A percentile compares a stretch with the other conserved stretches of the same genome.
Conservation (phyloP, 2,113 vertebrate species). For the Corynorhinus townsendii region DNA sequence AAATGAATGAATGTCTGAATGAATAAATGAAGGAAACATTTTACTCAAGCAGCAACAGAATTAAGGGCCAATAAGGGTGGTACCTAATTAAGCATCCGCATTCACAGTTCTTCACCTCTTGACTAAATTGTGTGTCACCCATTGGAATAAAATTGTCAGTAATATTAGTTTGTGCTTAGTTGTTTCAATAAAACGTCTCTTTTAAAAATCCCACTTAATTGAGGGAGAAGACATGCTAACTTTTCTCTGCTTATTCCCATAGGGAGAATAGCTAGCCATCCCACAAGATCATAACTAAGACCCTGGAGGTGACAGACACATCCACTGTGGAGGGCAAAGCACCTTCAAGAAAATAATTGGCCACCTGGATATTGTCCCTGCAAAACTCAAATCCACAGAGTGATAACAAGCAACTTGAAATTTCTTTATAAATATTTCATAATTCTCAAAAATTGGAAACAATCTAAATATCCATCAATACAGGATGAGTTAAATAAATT, state of each 20-base stretch:
- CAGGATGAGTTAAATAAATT: not conserved
- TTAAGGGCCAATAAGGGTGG: not conserved
- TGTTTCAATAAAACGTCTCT: slow-evolving; percentile 32
- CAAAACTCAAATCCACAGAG: slow-evolving; percentile 7
- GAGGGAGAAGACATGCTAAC: not conserved
- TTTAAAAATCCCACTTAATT: not conserved
- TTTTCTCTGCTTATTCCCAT: not conserved
- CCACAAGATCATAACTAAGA: not conserved
- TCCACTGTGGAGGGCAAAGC: not conserved
- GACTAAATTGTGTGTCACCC: not conserved
- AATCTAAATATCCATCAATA: not conserved
- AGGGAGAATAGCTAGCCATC: not conserved
- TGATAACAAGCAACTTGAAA: not conserved
- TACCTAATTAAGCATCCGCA: not conserved
- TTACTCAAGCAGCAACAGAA: not conserved
- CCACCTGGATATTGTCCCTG: not conserved
- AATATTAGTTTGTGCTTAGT: not conserved
- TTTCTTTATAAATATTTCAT: slow-evolving; percentile 38
- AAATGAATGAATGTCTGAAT: slow-evolving; percentile 26
- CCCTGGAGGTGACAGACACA: not conserved
- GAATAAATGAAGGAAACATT: not conserved
- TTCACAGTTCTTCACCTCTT: not conserved
- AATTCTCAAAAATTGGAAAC: slow-evolving; percentile 18
- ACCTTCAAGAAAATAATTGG: slow-evolving; percentile 24
- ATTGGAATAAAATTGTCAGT: not conserved